A percentile compares a stretch with the other conserved stretches of the same genome.
Conservation (phyloP, 2,113 vertebrate genomes). For the Pycnonotus jocosus region DNA sequence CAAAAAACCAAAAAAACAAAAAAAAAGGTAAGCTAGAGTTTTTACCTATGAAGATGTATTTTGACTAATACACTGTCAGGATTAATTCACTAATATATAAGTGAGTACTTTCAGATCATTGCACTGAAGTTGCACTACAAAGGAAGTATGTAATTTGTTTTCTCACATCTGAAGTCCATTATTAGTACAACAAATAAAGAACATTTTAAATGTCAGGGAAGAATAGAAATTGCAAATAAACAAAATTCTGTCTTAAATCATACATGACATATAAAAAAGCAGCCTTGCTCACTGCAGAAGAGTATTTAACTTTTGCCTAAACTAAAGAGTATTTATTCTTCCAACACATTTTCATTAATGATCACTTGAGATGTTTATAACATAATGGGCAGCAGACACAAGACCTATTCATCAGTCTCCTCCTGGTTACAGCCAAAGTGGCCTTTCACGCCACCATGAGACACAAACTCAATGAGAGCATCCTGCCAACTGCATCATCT, state of each 20-base stretch:
- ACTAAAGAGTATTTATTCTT: not conserved
- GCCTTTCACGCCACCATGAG: not conserved
- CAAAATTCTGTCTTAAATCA: conserved; percentile 3
- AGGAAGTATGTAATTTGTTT: conserved; percentile 2
- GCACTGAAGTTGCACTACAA: not conserved
- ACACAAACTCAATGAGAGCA: not conserved
- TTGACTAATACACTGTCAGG: not conserved
- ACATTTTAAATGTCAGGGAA: not conserved
- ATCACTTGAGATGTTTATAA: not conserved
- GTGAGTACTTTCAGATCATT: conserved; percentile 9
- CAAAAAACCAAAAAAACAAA: not conserved
- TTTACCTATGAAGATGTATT: not conserved
- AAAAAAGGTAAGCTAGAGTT: not conserved
- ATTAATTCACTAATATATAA: conserved; percentile 12
- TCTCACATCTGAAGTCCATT: not conserved
- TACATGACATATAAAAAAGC: not conserved
- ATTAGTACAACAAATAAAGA: not conserved
- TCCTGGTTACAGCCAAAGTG: not conserved
- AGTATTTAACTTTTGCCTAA: not conserved
- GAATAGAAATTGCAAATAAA: not conserved
- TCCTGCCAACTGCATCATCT: not conserved
- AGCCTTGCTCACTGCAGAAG: not conserved
- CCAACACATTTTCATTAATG: not conserved
- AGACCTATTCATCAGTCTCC: not conserved
- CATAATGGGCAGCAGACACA: not conserved